Percentiles rank a stretch among this genome's conserved stretches.
These are phyloP conservation scores for Canis aureus DNA, from an alignment of 2,113 vertebrate species.

Conservation along the genomic window DNA sequence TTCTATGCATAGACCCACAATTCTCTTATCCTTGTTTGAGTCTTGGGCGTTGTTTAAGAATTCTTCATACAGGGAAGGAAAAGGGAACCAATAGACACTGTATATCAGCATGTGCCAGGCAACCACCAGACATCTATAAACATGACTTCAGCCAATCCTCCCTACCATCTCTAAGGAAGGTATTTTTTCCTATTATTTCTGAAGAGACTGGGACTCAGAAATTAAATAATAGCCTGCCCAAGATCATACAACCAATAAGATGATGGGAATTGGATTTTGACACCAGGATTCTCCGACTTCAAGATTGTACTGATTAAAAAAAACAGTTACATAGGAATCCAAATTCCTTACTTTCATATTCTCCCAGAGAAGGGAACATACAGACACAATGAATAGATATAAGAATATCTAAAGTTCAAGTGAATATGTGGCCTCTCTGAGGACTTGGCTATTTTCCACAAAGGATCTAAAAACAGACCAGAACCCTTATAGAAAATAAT, in stretches of 20 bases:
- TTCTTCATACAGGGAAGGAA: background rate
- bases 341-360: constrained; percentile 6
- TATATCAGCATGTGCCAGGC: background rate
- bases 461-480: background rate
- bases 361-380: background rate
- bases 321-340: background rate
- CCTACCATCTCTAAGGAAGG: background rate
- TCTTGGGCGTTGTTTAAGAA: background rate
- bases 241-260: background rate
- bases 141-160: background rate
- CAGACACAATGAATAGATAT: background rate
- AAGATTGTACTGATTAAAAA: background rate
- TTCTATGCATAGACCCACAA: background rate
- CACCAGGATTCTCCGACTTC: constrained; percentile 19
- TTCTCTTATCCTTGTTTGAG: background rate
- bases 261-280: background rate
- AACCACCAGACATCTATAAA: background rate
- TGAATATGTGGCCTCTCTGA: background rate
- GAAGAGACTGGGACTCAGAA: background rate
- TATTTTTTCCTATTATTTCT: background rate
- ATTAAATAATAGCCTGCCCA: constrained; percentile 16
- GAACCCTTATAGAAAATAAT: background rate
- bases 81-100: background rate
- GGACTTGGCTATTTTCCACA: constrained; percentile 4
- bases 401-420: background rate